A percentile compares a stretch with the other conserved stretches of the same genome.
phyloP scores from a whole-genome alignment of 1,140 invertebrate species.

The Glossosoma conforme region DNA sequence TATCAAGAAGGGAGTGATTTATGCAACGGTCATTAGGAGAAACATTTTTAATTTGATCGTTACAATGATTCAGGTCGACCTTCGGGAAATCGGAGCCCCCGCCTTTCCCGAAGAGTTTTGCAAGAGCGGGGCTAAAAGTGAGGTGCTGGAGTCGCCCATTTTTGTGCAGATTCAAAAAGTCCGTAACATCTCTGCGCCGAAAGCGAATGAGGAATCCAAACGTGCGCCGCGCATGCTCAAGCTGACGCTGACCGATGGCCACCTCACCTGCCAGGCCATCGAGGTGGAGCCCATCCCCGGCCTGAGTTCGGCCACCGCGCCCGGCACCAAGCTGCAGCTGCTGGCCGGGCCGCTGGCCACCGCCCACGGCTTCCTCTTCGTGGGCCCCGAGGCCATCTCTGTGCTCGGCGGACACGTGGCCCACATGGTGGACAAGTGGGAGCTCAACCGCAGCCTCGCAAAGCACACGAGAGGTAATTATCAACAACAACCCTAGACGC shows the following conservation, averaged over 20 bases:
- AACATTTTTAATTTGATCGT: no score
- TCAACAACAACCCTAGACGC: no score
- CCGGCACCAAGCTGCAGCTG: slow-evolving; percentile 67
- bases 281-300: slow-evolving; percentile 64
- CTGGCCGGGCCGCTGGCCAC: slow-evolving; percentile 51
- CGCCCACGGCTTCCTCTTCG: slow-evolving; percentile 66
- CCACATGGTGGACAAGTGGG: slow-evolving; percentile 85
- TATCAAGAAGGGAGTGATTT: no score
- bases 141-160: slow-evolving; percentile 57
- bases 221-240: slow-evolving; percentile 77
- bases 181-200: slow-evolving; percentile 83
- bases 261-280: slow-evolving; percentile 68
- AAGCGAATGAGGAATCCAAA: slow-evolving; percentile 80
- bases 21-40: no score
- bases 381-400: slow-evolving; percentile 60
- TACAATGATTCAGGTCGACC: slow-evolving; percentile 74
- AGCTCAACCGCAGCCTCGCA: slow-evolving; percentile 74
- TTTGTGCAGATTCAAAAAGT: slow-evolving; percentile 85
- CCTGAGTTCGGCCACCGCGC: slow-evolving; percentile 68
- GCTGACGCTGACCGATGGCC: slow-evolving; percentile 79
- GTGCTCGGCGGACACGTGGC: slow-evolving; percentile 77
- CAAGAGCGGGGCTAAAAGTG: slow-evolving; percentile 52
- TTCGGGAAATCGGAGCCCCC: slow-evolving; percentile 68
- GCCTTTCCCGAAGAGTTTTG: slow-evolving; percentile 53
- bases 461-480: slow-evolving; percentile 62